phyloP scores from a whole-genome alignment of 2,113 vertebrate genomes.

The Pelmatolapia mariae region DNA sequence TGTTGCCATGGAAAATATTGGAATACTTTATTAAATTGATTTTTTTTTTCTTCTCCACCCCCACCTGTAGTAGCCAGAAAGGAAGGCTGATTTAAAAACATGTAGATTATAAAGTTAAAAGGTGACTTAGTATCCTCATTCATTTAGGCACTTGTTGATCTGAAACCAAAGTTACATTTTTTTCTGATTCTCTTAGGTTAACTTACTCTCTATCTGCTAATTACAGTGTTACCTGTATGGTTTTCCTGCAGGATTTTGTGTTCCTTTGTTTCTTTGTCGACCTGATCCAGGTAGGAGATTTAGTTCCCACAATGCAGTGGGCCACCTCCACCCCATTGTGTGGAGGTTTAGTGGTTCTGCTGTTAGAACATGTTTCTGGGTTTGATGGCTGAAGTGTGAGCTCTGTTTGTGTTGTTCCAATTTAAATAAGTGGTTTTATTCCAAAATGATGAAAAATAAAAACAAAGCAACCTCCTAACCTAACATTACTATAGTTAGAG shows the following conservation, averaged over 20 bases:
- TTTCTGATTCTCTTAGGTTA: background rate
- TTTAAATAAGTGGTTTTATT: background rate
- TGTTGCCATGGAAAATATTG: background rate
- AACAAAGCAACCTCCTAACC: background rate
- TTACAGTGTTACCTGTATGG: background rate
- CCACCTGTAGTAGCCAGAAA: background rate
- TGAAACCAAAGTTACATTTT: background rate
- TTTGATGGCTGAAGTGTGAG: background rate
- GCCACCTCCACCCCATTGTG: background rate
- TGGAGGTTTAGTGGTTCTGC: background rate
- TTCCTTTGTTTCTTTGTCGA: background rate
- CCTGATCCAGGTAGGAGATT: slow-evolving; percentile 20
- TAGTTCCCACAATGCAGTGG: background rate
- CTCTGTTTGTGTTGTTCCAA: background rate
- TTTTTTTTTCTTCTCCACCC: background rate
- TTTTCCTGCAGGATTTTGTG: slow-evolving; percentile 47
- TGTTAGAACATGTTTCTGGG: slow-evolving; percentile 17
- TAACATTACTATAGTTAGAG: background rate
- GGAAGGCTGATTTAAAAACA: background rate
- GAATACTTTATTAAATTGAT: background rate
- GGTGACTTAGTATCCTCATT: background rate
- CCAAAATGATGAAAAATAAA: background rate
- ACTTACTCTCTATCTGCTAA: background rate
- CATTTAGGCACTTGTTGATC: background rate
- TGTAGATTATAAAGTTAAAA: background rate